These are phyloP conservation scores for Acropora tenuis DNA, from an alignment of 64 coral and sea anemone genomes.

Conservation along the genomic window DNA sequence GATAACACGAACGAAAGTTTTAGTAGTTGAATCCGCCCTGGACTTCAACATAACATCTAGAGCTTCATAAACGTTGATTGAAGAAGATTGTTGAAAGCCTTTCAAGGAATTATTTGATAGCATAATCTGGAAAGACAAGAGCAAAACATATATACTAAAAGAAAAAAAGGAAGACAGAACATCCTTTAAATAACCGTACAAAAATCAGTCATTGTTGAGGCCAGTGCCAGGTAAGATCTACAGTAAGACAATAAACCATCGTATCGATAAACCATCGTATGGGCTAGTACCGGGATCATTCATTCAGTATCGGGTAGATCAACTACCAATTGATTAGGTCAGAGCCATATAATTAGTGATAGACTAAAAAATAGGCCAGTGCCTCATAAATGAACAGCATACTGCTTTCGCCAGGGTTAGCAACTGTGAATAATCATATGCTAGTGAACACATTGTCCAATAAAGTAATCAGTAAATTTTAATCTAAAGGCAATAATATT, in stretches of 20 bases:
- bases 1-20: too few relatives aligned
- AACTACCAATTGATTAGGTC: slow-evolving; percentile 20
- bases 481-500: too few relatives aligned
- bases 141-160: too few relatives aligned
- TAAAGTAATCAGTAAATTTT: slow-evolving; percentile 4
- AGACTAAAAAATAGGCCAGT: slow-evolving; percentile 29
- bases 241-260: too few relatives aligned
- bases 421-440: slow-evolving; percentile 21
- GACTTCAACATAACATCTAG: too few relatives aligned
- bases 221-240: not conserved
- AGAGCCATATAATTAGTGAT: slow-evolving; percentile 53
- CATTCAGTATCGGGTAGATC: too few relatives aligned
- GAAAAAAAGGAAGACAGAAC: slow-evolving; percentile 11
- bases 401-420: too few relatives aligned
- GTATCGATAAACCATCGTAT: slow-evolving; percentile 25
- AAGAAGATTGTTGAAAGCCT: not conserved
- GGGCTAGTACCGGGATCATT: slow-evolving; percentile 18
- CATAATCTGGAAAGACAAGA: slow-evolving; percentile 48
- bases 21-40: slow-evolving; percentile 47
- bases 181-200: slow-evolving; percentile 1
- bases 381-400: not conserved
- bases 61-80: too few relatives aligned
- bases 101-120: slow-evolving; percentile 44
- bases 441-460: slow-evolving; percentile 32
- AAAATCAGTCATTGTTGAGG: too few relatives aligned